phyloP scores from a whole-genome alignment of 2,113 vertebrate species.

The Dipodomys stephensi region DNA sequence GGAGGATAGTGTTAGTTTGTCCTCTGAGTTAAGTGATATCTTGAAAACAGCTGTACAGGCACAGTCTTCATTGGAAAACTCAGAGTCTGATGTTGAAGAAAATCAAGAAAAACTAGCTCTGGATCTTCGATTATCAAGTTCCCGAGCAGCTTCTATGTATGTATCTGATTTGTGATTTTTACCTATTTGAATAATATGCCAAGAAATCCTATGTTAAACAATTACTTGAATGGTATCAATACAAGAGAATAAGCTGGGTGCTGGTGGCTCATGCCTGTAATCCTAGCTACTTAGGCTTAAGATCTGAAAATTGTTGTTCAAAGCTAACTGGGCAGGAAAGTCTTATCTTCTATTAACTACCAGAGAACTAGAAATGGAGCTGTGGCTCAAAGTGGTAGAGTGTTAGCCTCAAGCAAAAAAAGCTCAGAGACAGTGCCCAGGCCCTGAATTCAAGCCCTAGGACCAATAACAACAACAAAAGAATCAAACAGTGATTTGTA shows the following conservation, averaged over 20 bases:
- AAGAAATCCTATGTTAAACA: slow-evolving; percentile 43
- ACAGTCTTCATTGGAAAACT: slow-evolving; percentile 86
- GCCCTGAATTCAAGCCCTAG: too few species aligned
- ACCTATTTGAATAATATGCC: background rate
- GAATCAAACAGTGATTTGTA: too few species aligned
- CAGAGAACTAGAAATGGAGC: too few species aligned
- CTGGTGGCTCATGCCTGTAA: too few species aligned
- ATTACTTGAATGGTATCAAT: slow-evolving; percentile 32
- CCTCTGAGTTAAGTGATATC: slow-evolving; percentile 91
- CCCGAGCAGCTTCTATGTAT: slow-evolving; percentile 96
- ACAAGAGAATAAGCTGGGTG: background rate
- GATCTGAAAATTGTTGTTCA: too few species aligned
- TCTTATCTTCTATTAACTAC: too few species aligned
- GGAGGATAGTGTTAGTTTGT: slow-evolving; percentile 89
- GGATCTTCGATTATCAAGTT: slow-evolving; percentile 95
- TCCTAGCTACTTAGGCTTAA: too few species aligned
- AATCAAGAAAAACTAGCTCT: slow-evolving; percentile 92
- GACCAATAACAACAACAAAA: too few species aligned
- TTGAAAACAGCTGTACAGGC: slow-evolving; percentile 88
- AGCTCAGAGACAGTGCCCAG: too few species aligned
- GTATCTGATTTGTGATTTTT: slow-evolving; percentile 68
- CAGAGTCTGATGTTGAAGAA: slow-evolving; percentile 90
- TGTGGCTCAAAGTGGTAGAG: too few species aligned
- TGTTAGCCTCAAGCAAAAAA: too few species aligned
- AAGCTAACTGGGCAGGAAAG: too few species aligned